These are phyloP conservation scores for Plecturocebus donacophilus DNA, from an alignment of 2,113 vertebrate genomes.

Conservation along the genomic window DNA sequence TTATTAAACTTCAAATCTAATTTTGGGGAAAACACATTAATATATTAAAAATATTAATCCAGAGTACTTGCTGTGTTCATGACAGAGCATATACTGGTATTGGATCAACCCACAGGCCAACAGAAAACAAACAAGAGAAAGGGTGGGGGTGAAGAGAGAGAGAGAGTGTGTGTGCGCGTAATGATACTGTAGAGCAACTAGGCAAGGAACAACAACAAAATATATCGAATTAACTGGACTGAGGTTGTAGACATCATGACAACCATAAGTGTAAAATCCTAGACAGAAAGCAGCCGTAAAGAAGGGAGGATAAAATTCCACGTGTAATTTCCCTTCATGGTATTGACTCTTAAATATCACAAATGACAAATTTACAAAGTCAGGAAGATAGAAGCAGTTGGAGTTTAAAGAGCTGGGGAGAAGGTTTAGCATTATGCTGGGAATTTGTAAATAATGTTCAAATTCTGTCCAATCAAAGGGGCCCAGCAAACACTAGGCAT, in stretches of 20 bases:
- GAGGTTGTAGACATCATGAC: not conserved
- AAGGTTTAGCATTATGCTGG: not conserved
- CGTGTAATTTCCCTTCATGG: not conserved
- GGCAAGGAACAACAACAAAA: not conserved
- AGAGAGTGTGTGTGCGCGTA: not conserved
- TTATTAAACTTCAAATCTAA: not conserved
- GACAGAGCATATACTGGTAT: not conserved
- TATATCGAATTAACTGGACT: not conserved
- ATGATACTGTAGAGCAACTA: not conserved
- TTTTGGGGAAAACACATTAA: not conserved
- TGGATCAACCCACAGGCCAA: not conserved
- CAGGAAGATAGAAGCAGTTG: not conserved
- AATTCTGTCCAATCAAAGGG: not conserved
- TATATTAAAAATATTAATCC: not conserved
- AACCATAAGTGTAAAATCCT: not conserved
- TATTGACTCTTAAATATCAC: not conserved
- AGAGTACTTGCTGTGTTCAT: not conserved
- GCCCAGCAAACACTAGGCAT: not conserved
- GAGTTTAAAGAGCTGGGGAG: not conserved
- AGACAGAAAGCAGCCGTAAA: not conserved
- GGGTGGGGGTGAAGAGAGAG: not conserved
- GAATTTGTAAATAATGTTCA: not conserved
- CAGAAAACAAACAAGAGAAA: not conserved
- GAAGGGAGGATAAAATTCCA: not conserved
- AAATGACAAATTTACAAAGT: not conserved